These are phyloP conservation scores for Oikopleura dioica DNA, from an alignment of 23 tunicate species.

Conservation along the genomic window DNA sequence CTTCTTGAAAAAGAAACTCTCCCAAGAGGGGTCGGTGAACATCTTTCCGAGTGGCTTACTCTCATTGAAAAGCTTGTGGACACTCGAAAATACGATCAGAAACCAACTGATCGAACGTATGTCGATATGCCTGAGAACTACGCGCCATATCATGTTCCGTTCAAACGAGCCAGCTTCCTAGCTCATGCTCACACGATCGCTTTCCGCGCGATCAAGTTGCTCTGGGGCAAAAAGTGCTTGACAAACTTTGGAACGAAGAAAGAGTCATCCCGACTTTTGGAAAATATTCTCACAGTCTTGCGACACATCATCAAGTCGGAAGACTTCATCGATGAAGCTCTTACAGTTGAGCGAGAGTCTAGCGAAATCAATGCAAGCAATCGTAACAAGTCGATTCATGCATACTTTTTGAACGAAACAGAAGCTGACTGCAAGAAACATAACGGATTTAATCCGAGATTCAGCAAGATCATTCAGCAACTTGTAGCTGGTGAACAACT, in stretches of 20 bases:
- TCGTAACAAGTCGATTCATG: no score
- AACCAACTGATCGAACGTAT: no score
- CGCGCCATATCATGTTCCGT: background rate
- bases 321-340: no score
- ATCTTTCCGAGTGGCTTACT: slow-evolving; percentile 54
- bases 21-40: slow-evolving; percentile 40
- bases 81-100: slow-evolving; percentile 21
- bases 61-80: slow-evolving; percentile 54
- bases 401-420: no score
- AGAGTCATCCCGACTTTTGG: background rate
- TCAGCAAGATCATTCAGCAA: no score
- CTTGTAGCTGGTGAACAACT: no score
- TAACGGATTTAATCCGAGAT: no score
- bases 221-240: background rate
- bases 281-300: background rate
- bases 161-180: background rate
- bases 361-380: no score
- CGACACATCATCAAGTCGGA: background rate
- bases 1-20: background rate
- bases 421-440: no score
- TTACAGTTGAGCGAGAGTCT: no score
- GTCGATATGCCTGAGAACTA: no score
- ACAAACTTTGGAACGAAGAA: background rate
- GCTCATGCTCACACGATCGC: background rate
- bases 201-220: background rate